Evolutionary conservation across 2,888 invertebrate genomes (phyloP), one percentile per base, ranked within the genome.

Genomic region (Plemyria rubiginata): DNA sequence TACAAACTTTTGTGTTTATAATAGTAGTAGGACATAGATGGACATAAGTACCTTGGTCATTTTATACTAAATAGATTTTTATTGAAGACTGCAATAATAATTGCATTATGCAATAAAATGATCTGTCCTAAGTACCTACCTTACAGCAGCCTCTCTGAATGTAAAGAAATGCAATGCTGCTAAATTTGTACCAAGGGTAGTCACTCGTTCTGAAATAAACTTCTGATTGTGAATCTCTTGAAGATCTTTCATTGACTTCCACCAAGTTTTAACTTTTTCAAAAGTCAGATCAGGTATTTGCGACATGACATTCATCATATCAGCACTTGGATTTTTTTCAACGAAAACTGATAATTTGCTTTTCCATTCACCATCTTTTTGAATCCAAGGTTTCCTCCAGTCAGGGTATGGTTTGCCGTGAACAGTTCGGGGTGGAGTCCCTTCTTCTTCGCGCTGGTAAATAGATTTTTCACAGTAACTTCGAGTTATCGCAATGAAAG

Each of bases 141-240:
- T 96, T 0, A 98, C 94, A 61, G 94, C 92, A 2, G 97, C 98
- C n/a, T 95, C 95, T 32, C 97, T 94, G 80, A 93, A 93, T 0
- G 97, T 92, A 52, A 98, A 88, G 83, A 98, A 98, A 89, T 98
- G 97, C 8, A 98, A 96, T 0, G 97, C 95, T 0, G 97, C 98
- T 69, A 99, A 86, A 83, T 99, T 97, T 40, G 95, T 89, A 0
- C 98, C 98, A 0, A 97, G 84, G 41, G 90, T 85, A 61, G 94
- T 80, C 69, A 95, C 93, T 63, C 96, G 88, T 57, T 95, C 93
- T 0, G 92, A 84, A 6, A 95, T 82, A 79, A 88, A 95, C 60
- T 87, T 90, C 76, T 97, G 96, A 77, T 94, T 89, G 57, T 90
- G 82, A 36, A 94, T 93, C 68, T 94, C 94, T 61, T 85, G 86